Evolutionary conservation across 2,888 invertebrate species (phyloP).

Genomic region (Tinea pellionella): DNA sequence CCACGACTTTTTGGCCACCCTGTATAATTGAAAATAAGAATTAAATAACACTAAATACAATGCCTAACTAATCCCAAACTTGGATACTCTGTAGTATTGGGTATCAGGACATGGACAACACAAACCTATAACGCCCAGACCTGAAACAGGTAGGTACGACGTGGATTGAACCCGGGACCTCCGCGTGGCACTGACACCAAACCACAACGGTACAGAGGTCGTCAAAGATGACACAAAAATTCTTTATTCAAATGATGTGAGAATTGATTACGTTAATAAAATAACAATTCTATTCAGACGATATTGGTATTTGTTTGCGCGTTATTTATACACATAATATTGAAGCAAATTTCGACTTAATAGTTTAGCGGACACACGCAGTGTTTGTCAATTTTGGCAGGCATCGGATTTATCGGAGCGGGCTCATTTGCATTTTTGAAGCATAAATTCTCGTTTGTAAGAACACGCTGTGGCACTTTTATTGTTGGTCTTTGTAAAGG

Average conservation of each 20-base stretch:
- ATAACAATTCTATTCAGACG: background rate
- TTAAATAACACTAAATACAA: too few species aligned
- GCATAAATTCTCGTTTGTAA: constrained; percentile 69
- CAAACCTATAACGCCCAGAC: too few species aligned
- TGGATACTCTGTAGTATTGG: too few species aligned
- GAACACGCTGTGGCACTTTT: constrained; percentile 62
- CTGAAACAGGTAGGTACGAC: too few species aligned
- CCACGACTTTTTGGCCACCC: too few species aligned
- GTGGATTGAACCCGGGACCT: too few species aligned
- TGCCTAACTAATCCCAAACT: too few species aligned
- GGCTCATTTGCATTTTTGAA: constrained; percentile 58
- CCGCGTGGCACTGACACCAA: too few species aligned
- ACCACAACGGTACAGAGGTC: too few species aligned
- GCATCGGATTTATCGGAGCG: constrained; percentile 28
- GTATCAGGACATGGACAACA: too few species aligned
- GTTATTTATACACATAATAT: constrained; percentile 1
- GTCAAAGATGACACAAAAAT: background rate
- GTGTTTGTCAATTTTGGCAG: constrained; percentile 22
- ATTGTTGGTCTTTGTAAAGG: constrained; percentile 54
- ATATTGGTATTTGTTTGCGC: background rate
- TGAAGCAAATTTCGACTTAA: constrained; percentile 16
- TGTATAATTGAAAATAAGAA: too few species aligned
- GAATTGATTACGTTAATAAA: background rate
- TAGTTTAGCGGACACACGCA: constrained; percentile 16
- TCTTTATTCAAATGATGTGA: background rate